Percentiles rank a stretch among this genome's conserved stretches.
Evolutionary conservation across 2,113 vertebrate genomes (phyloP).

Genomic region (Forbesichthys papilliferus): DNA sequence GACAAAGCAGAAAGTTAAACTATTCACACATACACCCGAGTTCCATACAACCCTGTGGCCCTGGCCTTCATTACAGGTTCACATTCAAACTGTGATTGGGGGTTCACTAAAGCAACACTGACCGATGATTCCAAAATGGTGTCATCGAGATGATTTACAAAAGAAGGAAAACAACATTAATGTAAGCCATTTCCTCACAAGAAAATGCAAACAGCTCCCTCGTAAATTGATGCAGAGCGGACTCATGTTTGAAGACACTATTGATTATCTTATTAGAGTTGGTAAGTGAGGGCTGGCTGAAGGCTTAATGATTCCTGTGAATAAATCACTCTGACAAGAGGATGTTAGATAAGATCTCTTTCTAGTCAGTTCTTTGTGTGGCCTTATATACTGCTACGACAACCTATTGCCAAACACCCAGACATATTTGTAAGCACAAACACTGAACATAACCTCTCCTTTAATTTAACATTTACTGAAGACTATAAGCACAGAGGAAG

Average conservation of each 20-base stretch:
- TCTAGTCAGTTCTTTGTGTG: constrained; percentile 15
- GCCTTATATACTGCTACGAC: not conserved
- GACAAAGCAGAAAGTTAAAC: no score
- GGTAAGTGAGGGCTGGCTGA: constrained; percentile 30
- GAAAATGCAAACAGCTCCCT: constrained; percentile 5
- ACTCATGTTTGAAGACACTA: constrained; percentile 44
- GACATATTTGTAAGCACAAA: not conserved
- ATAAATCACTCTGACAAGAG: constrained; percentile 42
- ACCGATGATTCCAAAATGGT: no score
- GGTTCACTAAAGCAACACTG: no score
- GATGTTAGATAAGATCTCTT: constrained; percentile 27
- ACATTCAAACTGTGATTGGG: no score
- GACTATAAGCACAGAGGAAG: constrained; percentile 37
- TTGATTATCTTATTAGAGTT: constrained; percentile 51
- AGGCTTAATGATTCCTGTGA: constrained; percentile 52
- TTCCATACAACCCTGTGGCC: no score
- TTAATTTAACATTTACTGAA: constrained; percentile 65
- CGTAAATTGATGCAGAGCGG: constrained; percentile 1
- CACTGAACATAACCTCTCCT: constrained; percentile 33
- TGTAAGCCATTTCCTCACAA: constrained; percentile 21
- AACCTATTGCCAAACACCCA: constrained; percentile 23
- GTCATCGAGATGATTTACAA: no score
- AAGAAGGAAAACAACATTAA: not conserved
- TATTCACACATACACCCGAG: no score
- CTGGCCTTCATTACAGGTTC: no score